phyloP scores from a whole-genome alignment of 2,113 vertebrate species.

The Phrynosoma blainvillii region DNA sequence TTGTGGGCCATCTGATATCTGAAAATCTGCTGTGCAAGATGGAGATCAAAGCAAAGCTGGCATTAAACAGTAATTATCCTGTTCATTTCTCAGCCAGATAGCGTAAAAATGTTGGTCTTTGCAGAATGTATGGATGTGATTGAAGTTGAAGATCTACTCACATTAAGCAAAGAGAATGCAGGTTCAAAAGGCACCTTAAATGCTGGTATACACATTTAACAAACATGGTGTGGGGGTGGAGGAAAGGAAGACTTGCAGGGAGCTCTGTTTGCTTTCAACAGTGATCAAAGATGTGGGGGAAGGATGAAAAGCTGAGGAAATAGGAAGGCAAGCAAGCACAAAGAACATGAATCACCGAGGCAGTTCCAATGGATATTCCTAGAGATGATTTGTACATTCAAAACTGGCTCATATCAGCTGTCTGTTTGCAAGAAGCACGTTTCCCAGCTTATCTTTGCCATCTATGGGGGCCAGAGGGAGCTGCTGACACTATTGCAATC shows the following conservation, averaged over 20 bases:
- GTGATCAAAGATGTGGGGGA: not conserved
- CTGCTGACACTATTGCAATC: no score
- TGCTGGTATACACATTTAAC: not conserved
- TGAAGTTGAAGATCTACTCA: not conserved
- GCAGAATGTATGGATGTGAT: not conserved
- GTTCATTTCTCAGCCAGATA: constrained; percentile 4
- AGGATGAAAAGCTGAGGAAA: not conserved
- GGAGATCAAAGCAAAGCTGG: not conserved
- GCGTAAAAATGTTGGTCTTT: not conserved
- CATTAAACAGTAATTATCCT: constrained; percentile 19
- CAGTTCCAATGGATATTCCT: not conserved
- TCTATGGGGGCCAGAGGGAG: no score
- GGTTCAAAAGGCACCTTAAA: not conserved
- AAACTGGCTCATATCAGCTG: not conserved
- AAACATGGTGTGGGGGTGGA: not conserved
- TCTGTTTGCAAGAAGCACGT: no score
- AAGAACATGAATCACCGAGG: not conserved
- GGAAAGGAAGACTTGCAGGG: not conserved
- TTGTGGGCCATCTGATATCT: not conserved
- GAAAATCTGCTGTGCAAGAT: not conserved
- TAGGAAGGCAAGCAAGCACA: not conserved
- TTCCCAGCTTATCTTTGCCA: no score
- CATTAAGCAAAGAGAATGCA: not conserved
- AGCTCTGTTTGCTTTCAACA: not conserved
- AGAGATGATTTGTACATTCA: not conserved